A percentile compares a stretch with the other conserved stretches of the same genome.
Evolutionary conservation across 2,797 vertebrate species (phyloP).

Genomic region (Capromys pilorides): DNA sequence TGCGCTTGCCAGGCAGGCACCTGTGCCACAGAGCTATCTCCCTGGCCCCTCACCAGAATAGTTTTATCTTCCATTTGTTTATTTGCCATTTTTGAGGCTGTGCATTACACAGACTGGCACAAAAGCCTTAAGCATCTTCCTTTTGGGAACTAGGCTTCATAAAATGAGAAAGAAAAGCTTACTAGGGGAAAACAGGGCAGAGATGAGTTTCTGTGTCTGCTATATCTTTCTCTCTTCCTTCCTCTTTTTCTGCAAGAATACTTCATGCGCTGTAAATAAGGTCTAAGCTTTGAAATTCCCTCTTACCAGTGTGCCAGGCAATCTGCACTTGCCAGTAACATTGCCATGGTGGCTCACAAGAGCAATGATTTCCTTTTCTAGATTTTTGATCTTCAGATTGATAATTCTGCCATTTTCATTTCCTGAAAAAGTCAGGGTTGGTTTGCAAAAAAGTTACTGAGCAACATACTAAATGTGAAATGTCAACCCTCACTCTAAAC

Average conservation of each 20-base stretch:
- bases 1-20: too few relatives aligned
- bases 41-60: background rate
- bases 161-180: constrained; percentile 14
- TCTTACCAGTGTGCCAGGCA: too few relatives aligned
- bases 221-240: background rate
- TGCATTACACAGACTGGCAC: constrained; percentile 39
- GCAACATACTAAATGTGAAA: too few relatives aligned
- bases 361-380: too few relatives aligned
- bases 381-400: too few relatives aligned
- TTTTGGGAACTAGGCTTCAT: constrained; percentile 19
- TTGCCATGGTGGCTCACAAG: too few relatives aligned
- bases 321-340: too few relatives aligned
- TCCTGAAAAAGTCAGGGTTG: too few relatives aligned
- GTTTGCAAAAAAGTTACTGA: too few relatives aligned
- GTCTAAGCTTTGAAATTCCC: constrained; percentile 19
- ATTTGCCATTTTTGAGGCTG: constrained; percentile 50
- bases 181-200: constrained; percentile 10
- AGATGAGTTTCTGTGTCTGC: background rate
- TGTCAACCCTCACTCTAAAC: too few relatives aligned
- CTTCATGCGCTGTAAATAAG: background rate
- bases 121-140: constrained; percentile 47
- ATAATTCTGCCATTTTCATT: too few relatives aligned
- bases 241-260: background rate
- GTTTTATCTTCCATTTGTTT: constrained; percentile 51
- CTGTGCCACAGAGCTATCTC: too few relatives aligned